Percentiles rank a stretch among this genome's conserved stretches.
phyloP scores from a whole-genome alignment of 2,888 invertebrate species.

The Dicycla oo region DNA sequence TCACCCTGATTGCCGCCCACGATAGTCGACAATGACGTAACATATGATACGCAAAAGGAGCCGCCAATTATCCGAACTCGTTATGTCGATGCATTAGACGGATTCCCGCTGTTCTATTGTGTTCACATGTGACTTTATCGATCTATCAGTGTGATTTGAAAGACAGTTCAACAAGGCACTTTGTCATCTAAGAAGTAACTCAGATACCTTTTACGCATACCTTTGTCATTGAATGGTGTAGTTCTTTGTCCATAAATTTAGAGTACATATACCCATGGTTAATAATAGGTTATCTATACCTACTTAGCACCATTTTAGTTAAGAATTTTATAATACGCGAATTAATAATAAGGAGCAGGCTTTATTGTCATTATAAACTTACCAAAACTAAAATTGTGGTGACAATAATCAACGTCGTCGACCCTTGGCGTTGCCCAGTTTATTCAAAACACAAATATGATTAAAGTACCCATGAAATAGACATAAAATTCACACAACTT shows the following conservation, averaged over 20 bases:
- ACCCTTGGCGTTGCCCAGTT: not conserved
- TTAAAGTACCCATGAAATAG: constrained; percentile 4
- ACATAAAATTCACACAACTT: constrained; percentile 18
- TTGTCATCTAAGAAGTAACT: not conserved
- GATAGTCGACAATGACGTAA: constrained; percentile 39
- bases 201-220: not conserved
- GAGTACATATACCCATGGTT: not conserved
- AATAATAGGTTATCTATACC: not conserved
- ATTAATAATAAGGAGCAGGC: not conserved
- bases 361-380: not conserved
- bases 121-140: constrained; percentile 16
- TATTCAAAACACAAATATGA: constrained; percentile 20
- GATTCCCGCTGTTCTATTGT: constrained; percentile 28
- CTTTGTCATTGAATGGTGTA: not conserved
- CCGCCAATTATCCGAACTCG: constrained; percentile 43
- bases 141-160: constrained; percentile 11
- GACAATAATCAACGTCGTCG: not conserved
- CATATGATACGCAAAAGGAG: constrained; percentile 44
- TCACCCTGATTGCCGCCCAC: constrained; percentile 47
- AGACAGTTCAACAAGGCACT: not conserved
- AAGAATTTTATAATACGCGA: not conserved
- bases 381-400: constrained; percentile 7
- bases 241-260: constrained; percentile 1
- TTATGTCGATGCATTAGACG: constrained; percentile 39
- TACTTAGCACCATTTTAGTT: not conserved